Evolutionary conservation across 2,888 invertebrate genomes (phyloP).

Genomic region (Rotaria magnacalcarata): DNA sequence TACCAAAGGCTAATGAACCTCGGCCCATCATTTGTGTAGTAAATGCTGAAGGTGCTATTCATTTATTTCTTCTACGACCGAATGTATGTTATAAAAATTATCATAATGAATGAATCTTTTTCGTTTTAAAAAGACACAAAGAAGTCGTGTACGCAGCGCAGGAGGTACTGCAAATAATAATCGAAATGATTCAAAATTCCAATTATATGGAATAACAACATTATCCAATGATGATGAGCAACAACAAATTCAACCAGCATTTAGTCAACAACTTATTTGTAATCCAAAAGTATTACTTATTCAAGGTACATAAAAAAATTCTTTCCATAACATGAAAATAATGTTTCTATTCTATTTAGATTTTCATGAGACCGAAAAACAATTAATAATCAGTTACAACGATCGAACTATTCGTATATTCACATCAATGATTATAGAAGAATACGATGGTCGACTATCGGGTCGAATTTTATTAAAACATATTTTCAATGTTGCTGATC

Average conservation of each 20-base stretch:
- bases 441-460: neutral
- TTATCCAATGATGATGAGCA: neutral
- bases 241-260: neutral
- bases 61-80: neutral
- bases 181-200: slow-evolving; percentile 1
- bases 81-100: neutral
- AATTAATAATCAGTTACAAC: slow-evolving; percentile 11
- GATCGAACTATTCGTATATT: slow-evolving; percentile 16
- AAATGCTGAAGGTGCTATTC: neutral
- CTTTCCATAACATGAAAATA: too few relatives aligned
- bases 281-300: slow-evolving; percentile 5
- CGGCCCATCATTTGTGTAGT: neutral
- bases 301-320: neutral
- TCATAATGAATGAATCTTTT: neutral
- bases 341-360: neutral
- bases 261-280: slow-evolving; percentile 32
- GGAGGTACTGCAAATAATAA: neutral
- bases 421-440: neutral
- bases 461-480: neutral
- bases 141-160: neutral
- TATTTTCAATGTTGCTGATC: slow-evolving; percentile 17
- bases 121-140: neutral
- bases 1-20: neutral
- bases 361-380: slow-evolving; percentile 20
- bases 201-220: neutral